A percentile compares a stretch with the other conserved stretches of the same genome.
Evolutionary conservation across 2,113 vertebrate genomes (phyloP).

Genomic region (Microtus richardsoni): DNA sequence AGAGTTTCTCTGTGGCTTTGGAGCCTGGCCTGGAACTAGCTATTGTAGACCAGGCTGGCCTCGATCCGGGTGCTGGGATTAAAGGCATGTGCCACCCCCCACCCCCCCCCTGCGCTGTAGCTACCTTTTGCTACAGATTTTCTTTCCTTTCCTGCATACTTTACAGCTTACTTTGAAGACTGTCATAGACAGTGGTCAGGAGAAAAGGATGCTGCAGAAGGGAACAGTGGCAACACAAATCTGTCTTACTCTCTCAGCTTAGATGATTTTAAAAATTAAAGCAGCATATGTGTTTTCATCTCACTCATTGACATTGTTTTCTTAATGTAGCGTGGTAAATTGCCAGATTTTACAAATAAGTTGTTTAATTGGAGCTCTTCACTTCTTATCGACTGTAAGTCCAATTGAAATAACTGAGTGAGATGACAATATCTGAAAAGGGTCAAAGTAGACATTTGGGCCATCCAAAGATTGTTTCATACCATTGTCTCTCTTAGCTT

Average conservation of each 20-base stretch:
- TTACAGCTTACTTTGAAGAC: neutral
- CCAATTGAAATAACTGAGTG: slow-evolving; percentile 30
- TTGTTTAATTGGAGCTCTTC: slow-evolving; percentile 16
- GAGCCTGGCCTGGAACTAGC: no score
- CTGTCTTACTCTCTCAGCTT: neutral
- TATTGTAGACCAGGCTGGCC: no score
- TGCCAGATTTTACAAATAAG: slow-evolving; percentile 31
- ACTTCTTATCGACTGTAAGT: neutral
- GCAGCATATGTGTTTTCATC: slow-evolving; percentile 29
- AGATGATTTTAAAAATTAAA: slow-evolving; percentile 27
- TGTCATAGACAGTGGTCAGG: neutral
- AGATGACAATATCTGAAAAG: slow-evolving; percentile 29
- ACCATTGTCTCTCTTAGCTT: neutral
- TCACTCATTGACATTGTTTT: slow-evolving; percentile 7
- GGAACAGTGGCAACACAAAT: neutral
- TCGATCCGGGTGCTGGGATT: no score
- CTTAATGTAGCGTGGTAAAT: neutral
- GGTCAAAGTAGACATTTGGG: neutral
- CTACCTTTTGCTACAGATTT: neutral
- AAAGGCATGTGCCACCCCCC: no score
- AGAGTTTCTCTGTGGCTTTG: no score
- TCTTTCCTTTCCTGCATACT: neutral
- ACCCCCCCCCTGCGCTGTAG: no score
- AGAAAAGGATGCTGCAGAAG: neutral
- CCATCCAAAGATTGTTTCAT: neutral